Evolutionary conservation across 2,797 vertebrate genomes (phyloP).

Genomic region (Xiphophorus birchmanni): DNA sequence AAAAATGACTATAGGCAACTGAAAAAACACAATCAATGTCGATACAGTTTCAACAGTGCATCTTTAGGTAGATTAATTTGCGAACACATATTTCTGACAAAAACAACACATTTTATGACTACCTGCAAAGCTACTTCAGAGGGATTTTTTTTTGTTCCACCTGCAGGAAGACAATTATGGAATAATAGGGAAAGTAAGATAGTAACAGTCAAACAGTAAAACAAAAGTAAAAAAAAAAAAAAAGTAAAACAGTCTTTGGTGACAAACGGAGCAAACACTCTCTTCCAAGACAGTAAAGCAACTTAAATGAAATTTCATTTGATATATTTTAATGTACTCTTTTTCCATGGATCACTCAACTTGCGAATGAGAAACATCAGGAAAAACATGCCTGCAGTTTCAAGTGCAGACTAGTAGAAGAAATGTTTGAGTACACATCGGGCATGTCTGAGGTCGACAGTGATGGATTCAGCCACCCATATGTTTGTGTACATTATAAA

Average conservation of each 20-base stretch:
- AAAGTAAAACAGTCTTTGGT: slow-evolving; percentile 3
- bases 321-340: slow-evolving; percentile 13
- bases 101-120: slow-evolving; percentile 1
- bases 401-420: slow-evolving; percentile 51
- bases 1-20: slow-evolving; percentile 93
- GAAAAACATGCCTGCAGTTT: slow-evolving; percentile 27
- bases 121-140: not conserved
- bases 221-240: too few relatives aligned
- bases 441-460: slow-evolving; percentile 41
- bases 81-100: slow-evolving; percentile 3
- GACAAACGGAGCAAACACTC: slow-evolving; percentile 7
- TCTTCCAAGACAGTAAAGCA: slow-evolving; percentile 23
- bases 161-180: slow-evolving; percentile 5
- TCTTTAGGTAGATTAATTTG: slow-evolving; percentile 66
- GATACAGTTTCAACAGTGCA: slow-evolving; percentile 84
- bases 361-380: slow-evolving; percentile 20
- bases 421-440: slow-evolving; percentile 21
- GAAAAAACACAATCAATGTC: slow-evolving; percentile 87
- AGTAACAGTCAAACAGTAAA: too few relatives aligned
- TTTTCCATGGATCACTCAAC: slow-evolving; percentile 28
- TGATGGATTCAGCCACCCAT: slow-evolving; percentile 52
- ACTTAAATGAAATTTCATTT: slow-evolving; percentile 1
- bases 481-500: slow-evolving; percentile 47
- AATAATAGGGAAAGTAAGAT: not conserved
- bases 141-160: not conserved